Conservation (phyloP, 2,113 vertebrate species). For the Polypterus senegalus region DNA sequence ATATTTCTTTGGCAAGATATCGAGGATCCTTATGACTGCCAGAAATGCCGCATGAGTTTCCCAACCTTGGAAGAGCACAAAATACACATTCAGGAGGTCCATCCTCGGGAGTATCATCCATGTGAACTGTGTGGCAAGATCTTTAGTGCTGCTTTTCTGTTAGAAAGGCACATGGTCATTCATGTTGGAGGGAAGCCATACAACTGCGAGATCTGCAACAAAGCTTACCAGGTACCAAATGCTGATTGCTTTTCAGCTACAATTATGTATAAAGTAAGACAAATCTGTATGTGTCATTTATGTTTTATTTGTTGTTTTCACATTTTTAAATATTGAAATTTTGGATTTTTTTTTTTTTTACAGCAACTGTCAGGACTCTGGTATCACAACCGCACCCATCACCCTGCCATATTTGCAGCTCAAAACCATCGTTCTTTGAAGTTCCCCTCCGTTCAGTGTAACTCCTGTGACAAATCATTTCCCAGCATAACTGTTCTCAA, state of each 20-base stretch:
- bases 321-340: neutral
- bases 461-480: slow-evolving; percentile 68
- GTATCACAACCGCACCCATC: slow-evolving; percentile 82
- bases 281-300: no score
- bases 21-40: slow-evolving; percentile 70
- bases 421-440: slow-evolving; percentile 62
- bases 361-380: slow-evolving; percentile 85
- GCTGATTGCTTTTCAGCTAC: no score
- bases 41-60: slow-evolving; percentile 78
- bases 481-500: slow-evolving; percentile 48
- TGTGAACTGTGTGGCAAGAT: slow-evolving; percentile 64
- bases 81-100: slow-evolving; percentile 62
- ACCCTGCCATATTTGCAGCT: slow-evolving; percentile 63
- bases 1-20: slow-evolving; percentile 41
- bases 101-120: slow-evolving; percentile 67
- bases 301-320: no score
- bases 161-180: slow-evolving; percentile 62
- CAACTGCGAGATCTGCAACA: slow-evolving; percentile 75
- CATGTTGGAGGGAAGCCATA: slow-evolving; percentile 67
- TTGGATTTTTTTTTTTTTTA: slow-evolving; percentile 15
- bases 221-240: slow-evolving; percentile 64
- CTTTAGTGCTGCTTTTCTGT: slow-evolving; percentile 53
- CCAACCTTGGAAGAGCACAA: slow-evolving; percentile 64
- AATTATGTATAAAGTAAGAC: no score
- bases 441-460: slow-evolving; percentile 62